Evolutionary conservation across 2,888 invertebrate genomes (phyloP).

Genomic region (Electrophaes corylata): DNA sequence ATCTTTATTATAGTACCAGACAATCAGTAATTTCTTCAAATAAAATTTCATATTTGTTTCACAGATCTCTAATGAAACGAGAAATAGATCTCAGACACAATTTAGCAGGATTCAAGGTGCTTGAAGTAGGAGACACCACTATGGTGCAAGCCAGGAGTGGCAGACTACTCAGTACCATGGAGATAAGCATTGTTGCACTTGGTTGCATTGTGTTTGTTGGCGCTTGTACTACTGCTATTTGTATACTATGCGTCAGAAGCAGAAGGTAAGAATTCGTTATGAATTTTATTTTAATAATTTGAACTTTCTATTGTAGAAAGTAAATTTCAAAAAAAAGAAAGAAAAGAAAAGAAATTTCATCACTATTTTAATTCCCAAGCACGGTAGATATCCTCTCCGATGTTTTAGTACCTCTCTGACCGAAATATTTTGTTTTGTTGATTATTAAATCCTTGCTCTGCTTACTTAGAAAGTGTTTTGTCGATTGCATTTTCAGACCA

Average conservation of each 20-base stretch:
- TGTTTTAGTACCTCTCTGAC: too few relatives aligned
- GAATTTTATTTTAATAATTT: too few relatives aligned
- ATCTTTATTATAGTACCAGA: too few relatives aligned
- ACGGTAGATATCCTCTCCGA: too few relatives aligned
- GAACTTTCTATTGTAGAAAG: too few relatives aligned
- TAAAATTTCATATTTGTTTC: background rate
- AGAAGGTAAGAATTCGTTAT: conserved; percentile 75
- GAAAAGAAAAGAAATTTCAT: too few relatives aligned
- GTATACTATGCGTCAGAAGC: conserved; percentile 88
- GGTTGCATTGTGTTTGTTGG: conserved; percentile 93
- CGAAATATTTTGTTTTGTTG: background rate
- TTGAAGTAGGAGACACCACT: conserved; percentile 84
- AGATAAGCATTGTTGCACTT: conserved; percentile 91
- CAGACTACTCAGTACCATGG: conserved; percentile 86
- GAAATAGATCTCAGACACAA: conserved; percentile 85
- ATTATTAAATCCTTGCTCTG: background rate
- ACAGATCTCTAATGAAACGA: conserved; percentile 86
- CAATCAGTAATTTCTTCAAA: too few relatives aligned
- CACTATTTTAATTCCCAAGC: too few relatives aligned
- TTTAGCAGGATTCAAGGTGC: conserved; percentile 87
- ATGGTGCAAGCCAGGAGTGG: conserved; percentile 68
- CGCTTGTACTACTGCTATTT: conserved; percentile 90
- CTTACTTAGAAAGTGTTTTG: conserved; percentile 52
- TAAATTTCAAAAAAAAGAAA: too few relatives aligned
- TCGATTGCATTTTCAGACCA: conserved; percentile 71